A percentile compares a stretch with the other conserved stretches of the same genome.
Conservation (phyloP, 2,888 invertebrate species). For the Ennomos fuscantarius region DNA sequence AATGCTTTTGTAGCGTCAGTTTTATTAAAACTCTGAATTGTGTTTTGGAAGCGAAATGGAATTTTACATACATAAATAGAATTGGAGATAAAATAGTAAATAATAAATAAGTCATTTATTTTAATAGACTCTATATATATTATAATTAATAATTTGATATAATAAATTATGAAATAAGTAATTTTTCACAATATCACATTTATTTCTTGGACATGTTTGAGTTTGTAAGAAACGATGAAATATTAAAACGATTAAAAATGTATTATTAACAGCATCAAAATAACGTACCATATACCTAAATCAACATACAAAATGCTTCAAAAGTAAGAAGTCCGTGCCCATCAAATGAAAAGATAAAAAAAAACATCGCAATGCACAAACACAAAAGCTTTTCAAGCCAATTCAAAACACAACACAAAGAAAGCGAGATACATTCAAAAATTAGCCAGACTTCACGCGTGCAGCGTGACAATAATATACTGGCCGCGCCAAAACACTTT, state of each 20-base stretch:
- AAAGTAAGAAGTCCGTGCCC: neutral
- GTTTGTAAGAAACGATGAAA: too few relatives aligned
- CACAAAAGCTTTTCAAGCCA: slow-evolving; percentile 6
- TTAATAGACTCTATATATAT: too few relatives aligned
- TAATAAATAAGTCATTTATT: too few relatives aligned
- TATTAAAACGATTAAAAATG: too few relatives aligned
- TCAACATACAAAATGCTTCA: neutral
- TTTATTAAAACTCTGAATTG: slow-evolving; percentile 26
- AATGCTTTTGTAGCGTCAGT: slow-evolving; percentile 31
- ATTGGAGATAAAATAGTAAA: too few relatives aligned
- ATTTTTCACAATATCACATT: too few relatives aligned
- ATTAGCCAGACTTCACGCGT: slow-evolving; percentile 6
- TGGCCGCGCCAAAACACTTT: neutral
- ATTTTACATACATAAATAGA: too few relatives aligned
- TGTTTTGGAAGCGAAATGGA: slow-evolving; percentile 3
- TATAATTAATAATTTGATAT: too few relatives aligned
- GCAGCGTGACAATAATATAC: neutral
- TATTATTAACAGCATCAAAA: too few relatives aligned
- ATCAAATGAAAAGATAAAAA: neutral
- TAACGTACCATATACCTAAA: neutral
- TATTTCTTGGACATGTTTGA: too few relatives aligned
- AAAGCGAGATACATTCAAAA: slow-evolving; percentile 9
- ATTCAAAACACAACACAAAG: slow-evolving; percentile 9
- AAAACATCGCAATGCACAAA: neutral
- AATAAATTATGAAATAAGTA: too few relatives aligned